Conservation (phyloP, 2,113 vertebrate genomes). For the Meles meles region DNA sequence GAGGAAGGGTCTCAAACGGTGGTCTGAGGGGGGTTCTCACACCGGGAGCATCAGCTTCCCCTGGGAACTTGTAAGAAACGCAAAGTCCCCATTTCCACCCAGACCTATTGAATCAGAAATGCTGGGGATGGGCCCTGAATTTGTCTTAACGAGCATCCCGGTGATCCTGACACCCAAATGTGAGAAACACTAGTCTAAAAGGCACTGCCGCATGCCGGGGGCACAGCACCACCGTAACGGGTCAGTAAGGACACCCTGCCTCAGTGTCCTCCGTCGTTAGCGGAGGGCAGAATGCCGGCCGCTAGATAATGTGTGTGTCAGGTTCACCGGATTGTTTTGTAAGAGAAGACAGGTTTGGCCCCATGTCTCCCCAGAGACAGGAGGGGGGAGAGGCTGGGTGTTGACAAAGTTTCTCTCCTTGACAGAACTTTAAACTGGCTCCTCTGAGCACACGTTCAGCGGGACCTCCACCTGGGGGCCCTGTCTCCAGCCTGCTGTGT, state of each 20-base stretch:
- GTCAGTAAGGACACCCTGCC: not conserved
- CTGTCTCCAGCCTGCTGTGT: not conserved
- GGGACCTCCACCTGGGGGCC: not conserved
- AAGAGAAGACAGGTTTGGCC: not conserved
- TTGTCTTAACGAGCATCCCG: not conserved
- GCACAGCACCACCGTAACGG: fast-evolving
- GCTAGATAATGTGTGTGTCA: not conserved
- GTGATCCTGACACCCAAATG: not conserved
- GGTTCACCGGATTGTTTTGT: not conserved
- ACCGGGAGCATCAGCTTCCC: too few relatives aligned
- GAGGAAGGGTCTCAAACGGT: not conserved
- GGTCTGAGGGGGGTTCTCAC: not conserved
- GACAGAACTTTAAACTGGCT: not conserved
- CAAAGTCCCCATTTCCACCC: not conserved
- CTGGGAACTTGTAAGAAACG: not conserved
- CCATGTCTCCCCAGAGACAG: not conserved
- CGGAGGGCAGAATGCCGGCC: not conserved
- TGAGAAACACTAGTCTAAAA: not conserved
- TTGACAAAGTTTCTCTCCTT: not conserved
- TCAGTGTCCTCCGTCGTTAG: too few relatives aligned
- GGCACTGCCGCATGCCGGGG: not conserved
- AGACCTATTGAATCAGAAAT: not conserved
- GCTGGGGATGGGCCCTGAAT: not conserved
- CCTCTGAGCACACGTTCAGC: not conserved
- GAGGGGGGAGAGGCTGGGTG: too few relatives aligned